Evolutionary conservation across 2,888 invertebrate species (phyloP), one percentile per base, ranked within the genome.

Genomic region (Embidobia sp.): DNA sequence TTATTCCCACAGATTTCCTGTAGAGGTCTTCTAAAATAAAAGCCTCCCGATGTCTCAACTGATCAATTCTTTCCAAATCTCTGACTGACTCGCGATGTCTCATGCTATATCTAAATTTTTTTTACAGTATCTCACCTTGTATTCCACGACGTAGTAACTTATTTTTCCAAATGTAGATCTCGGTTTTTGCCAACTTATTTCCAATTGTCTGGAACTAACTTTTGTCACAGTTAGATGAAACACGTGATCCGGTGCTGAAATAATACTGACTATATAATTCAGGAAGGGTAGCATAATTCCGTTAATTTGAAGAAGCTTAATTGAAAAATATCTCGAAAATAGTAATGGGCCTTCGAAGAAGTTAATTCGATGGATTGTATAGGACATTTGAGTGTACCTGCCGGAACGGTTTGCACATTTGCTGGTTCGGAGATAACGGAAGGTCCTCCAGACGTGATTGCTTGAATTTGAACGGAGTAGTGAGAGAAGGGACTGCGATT

Each of bases 401-500:
- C 78, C 10, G 69, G 66, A 31, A 66, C 53, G 26, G 78, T 73
- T 49, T 66, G 49, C 26, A 79, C 76, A 26, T 69, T 37, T 31
- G 59, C 46, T 19, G 67, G 35, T 7, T 67, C 59, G 3, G 79
- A 75, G 27, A 61, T 53, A 44, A 55, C 61, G 26, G 80, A 77
- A 35, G 67, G 48, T 26, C 80, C 80, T 18, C 46, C 64, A 8
- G 67, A 59, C 22, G 78, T 80, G 26, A 80, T 57, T 29, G 80
- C 80, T 57, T 77, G 77, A 42, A 80, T 66, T 49, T 79, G 77
- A 46, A 79, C 77, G 16, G 74, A 64, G 44, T 79, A 77, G 6
- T 37, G 49, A 15, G 69, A 76, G 42, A 66, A 63, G 11, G 80
- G 80, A 42, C 66, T 78, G 7, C 73, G 73, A 48, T 80, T 64